A percentile compares a stretch with the other conserved stretches of the same genome.
These are phyloP conservation scores for Drepana arcuata DNA, from an alignment of 1,140 invertebrate genomes.

Conservation along the genomic window DNA sequence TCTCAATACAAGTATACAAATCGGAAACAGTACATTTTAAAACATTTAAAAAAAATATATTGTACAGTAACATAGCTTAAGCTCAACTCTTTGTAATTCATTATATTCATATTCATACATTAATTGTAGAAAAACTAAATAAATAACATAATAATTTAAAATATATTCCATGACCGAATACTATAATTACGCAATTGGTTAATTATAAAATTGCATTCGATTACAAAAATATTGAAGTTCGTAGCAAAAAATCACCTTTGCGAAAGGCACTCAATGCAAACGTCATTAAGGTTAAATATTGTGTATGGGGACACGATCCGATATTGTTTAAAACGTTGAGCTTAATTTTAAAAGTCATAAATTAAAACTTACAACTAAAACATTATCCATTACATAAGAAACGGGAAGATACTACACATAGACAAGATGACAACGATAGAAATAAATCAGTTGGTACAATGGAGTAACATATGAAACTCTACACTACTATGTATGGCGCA, in stretches of 20 bases:
- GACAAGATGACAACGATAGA: too few relatives aligned
- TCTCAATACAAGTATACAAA: too few relatives aligned
- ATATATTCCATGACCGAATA: too few relatives aligned
- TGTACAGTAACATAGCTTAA: slow-evolving; percentile 33
- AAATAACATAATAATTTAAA: too few relatives aligned
- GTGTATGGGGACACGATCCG: too few relatives aligned
- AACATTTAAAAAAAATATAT: slow-evolving; percentile 29
- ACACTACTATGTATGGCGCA: slow-evolving; percentile 17
- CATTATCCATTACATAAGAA: slow-evolving; percentile 5
- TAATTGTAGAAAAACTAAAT: too few relatives aligned
- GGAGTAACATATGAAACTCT: slow-evolving; percentile 20
- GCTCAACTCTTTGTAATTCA: slow-evolving; percentile 26
- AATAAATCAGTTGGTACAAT: slow-evolving; percentile 19
- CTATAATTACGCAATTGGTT: too few relatives aligned
- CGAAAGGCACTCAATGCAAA: slow-evolving; percentile 50
- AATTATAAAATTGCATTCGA: too few relatives aligned
- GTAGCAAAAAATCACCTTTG: slow-evolving; percentile 30
- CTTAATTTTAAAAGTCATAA: slow-evolving; percentile 18
- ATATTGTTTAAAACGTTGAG: slow-evolving; percentile 20
- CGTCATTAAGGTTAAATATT: too few relatives aligned
- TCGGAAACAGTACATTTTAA: too few relatives aligned
- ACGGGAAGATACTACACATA: too few relatives aligned
- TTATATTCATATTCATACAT: too few relatives aligned
- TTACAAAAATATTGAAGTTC: slow-evolving; percentile 49
- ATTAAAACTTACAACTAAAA: neutral